These are phyloP conservation scores for Drosophila takahashii DNA, from an alignment of 1,140 invertebrate species.

Conservation along the genomic window DNA sequence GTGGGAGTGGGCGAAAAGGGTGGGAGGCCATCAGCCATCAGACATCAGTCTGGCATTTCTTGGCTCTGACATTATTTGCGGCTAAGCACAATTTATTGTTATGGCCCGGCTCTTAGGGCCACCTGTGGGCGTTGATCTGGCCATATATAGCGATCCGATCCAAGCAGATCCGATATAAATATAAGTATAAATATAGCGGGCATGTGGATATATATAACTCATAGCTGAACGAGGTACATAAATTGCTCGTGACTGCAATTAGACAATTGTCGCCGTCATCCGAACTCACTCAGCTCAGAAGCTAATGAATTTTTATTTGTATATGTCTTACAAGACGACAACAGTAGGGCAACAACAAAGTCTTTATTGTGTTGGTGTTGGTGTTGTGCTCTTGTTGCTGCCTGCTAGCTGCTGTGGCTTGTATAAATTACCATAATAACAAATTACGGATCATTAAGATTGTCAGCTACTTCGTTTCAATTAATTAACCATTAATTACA, in stretches of 20 bases:
- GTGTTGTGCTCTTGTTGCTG: constrained; percentile 36
- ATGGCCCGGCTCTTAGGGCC: constrained; percentile 54
- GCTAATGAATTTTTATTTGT: constrained; percentile 81
- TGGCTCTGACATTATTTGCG: constrained; percentile 12
- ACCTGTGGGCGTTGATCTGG: constrained; percentile 59
- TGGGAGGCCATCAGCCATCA: constrained; percentile 23
- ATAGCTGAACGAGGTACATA: constrained; percentile 72
- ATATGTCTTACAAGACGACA: constrained; percentile 75
- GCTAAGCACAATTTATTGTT: constrained; percentile 60
- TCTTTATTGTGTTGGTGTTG: constrained; percentile 73
- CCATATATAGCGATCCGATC: constrained; percentile 20
- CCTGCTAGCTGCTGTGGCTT: constrained; percentile 60
- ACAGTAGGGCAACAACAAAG: constrained; percentile 22
- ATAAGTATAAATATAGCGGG: constrained; percentile 36
- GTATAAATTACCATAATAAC: constrained; percentile 84
- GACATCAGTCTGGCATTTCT: constrained; percentile 50
- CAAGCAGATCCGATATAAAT: constrained; percentile 15
- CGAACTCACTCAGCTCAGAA: constrained; percentile 62
- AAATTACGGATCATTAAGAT: constrained; percentile 83
- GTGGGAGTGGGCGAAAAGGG: constrained; percentile 18
- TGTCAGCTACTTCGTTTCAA: constrained; percentile 83
- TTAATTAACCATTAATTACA: constrained; percentile 84
- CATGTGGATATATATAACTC: constrained; percentile 62
- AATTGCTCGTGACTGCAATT: constrained; percentile 83
- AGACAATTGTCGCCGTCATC: constrained; percentile 78